A percentile compares a stretch with the other conserved stretches of the same genome.
phyloP scores from a whole-genome alignment of 2,113 vertebrate genomes.

The Ageneiosus marmoratus region DNA sequence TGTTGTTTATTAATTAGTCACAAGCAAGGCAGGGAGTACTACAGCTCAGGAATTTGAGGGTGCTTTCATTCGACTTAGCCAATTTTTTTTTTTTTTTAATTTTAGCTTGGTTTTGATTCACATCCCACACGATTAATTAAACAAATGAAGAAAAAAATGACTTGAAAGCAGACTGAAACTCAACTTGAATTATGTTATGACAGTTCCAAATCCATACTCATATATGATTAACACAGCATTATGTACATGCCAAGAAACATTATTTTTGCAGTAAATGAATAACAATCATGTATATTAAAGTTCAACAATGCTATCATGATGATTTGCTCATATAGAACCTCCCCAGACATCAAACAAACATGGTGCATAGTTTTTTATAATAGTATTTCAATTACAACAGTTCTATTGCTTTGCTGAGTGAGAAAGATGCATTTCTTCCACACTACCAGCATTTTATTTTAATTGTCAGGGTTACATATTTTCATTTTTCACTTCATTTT shows the following conservation, averaged over 20 bases:
- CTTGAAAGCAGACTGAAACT: no score
- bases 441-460: no score
- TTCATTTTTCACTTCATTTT: no score
- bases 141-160: neutral
- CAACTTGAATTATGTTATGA: neutral
- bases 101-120: no score
- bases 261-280: no score
- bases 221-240: no score
- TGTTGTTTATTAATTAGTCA: neutral
- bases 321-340: neutral
- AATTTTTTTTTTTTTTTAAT: neutral
- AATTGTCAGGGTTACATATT: no score
- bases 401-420: neutral
- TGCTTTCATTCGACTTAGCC: neutral
- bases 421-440: no score
- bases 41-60: neutral
- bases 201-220: no score
- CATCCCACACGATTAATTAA: no score
- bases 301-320: neutral
- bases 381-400: neutral
- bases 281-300: neutral
- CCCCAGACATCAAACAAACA: neutral
- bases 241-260: neutral
- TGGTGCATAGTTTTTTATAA: no score
- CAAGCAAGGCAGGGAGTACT: neutral